Base-by-base conservation (phyloP, 2,888 invertebrate species). In the Nematopogon swammerdamellus region DNA sequence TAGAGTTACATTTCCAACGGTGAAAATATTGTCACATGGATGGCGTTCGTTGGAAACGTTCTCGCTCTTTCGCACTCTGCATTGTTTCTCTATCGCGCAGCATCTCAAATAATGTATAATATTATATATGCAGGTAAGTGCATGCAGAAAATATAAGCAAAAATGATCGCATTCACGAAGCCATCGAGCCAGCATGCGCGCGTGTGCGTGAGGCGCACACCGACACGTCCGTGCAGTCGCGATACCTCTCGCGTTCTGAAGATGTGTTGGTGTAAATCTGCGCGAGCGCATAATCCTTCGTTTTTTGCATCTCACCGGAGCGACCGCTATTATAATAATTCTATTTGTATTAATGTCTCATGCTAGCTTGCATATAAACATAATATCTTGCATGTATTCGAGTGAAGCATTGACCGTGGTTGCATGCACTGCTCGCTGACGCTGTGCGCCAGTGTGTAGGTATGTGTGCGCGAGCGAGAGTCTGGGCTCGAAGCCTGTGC, bases 401-500 rank as follows among this genome's bases (percentile, higher is more conserved):
- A 14, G 36, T 14, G 14, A 36, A 3, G 14, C 36, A 36, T 14
- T 14, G 36, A 14, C 36, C 36, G 11, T 3, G 11, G 36, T 14
- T 36, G 36, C 36, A 25, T 10, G 10, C 25, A n/a, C n/a, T n/a
- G n/a, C n/a, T 25, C 25, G 25, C 25, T 6, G n/a, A n/a, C n/a
- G n/a, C n/a, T n/a, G n/a, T n/a, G n/a, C n/a, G n/a, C n/a, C n/a
- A n/a, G n/a, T n/a, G n/a, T n/a, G n/a, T n/a, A n/a, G n/a, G n/a
- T 14, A 36, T 10, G 36, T 14, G 36, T 36, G 36, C 11, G 36
- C n/a, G 36, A 8, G 36, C 36, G n/a, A 36, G 36, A 14, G 11
- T 4, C 36, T 36, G 6, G 11, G 36, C n/a, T 36, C 36, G 36
- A 36, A 19, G 20, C 48, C 60, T 59, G 59, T 63, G 63, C 67